These are phyloP conservation scores for Phylloscopus trochiloides DNA, from an alignment of 2,113 vertebrate species.

Conservation along the genomic window DNA sequence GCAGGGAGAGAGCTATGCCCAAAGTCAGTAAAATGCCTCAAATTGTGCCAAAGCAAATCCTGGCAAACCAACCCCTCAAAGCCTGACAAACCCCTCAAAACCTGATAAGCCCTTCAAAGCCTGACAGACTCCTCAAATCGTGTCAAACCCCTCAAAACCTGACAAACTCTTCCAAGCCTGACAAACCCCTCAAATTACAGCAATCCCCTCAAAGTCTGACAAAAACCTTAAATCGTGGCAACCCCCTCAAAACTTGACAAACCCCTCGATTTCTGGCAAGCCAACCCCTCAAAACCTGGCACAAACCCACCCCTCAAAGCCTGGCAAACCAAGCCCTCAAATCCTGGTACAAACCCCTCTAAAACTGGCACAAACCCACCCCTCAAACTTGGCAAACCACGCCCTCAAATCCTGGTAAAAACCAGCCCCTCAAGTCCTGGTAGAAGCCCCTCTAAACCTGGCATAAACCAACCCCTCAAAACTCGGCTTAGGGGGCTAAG, in stretches of 20 bases:
- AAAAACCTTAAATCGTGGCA: accelerated
- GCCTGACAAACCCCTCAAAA: not conserved
- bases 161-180: not conserved
- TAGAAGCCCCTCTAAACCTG: not conserved
- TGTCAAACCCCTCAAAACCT: not conserved
- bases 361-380: not conserved
- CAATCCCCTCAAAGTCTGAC: not conserved
- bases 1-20: not conserved
- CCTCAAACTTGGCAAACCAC: not conserved
- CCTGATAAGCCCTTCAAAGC: not conserved
- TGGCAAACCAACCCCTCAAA: not conserved
- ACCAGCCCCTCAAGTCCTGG: not conserved
- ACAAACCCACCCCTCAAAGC: not conserved
- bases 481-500: accelerated
- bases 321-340: not conserved
- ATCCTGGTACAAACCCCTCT: not conserved
- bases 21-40: not conserved
- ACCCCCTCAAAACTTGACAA: not conserved
- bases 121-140: accelerated
- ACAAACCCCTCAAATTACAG: not conserved
- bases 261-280: not conserved
- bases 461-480: not conserved
- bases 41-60: not conserved
- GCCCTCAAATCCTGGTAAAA: no score
- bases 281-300: no score